These are phyloP conservation scores for Theocolax elegans DNA, from an alignment of 1,140 invertebrate species.

Conservation along the genomic window DNA sequence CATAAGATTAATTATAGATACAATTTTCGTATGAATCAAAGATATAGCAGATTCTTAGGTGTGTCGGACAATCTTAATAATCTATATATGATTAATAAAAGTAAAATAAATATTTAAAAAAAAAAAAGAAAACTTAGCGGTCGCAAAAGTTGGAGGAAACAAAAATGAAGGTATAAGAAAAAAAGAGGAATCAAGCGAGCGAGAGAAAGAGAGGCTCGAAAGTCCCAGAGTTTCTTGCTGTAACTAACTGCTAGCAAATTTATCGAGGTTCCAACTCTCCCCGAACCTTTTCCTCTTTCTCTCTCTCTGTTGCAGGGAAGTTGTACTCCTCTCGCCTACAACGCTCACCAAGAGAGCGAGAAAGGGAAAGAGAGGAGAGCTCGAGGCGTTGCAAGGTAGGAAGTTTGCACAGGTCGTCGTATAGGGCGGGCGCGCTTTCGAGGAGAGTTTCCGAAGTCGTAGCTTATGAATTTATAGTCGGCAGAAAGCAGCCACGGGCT, in stretches of 20 bases:
- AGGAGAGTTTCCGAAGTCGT: slow-evolving; percentile 58
- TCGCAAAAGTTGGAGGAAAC: background rate
- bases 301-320: slow-evolving; percentile 50
- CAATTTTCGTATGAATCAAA: too few species aligned
- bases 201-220: slow-evolving; percentile 43
- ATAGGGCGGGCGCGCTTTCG: slow-evolving; percentile 29
- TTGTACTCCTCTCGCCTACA: background rate
- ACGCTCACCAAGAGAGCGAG: background rate
- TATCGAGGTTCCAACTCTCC: slow-evolving; percentile 59
- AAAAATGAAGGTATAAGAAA: background rate
- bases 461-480: slow-evolving; percentile 68
- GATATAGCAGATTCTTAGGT: too few species aligned
- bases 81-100: background rate
- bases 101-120: background rate
- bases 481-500: slow-evolving; percentile 52
- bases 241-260: slow-evolving; percentile 65
- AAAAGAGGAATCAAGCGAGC: slow-evolving; percentile 3
- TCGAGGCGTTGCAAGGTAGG: too few species aligned
- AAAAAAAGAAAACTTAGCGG: slow-evolving; percentile 2
- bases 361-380: slow-evolving; percentile 20
- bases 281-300: too few species aligned
- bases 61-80: too few species aligned
- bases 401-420: slow-evolving; percentile 51
- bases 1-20: too few species aligned
- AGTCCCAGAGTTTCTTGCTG: slow-evolving; percentile 59